These are phyloP conservation scores for Iguana delicatissima DNA, from an alignment of 2,797 vertebrate species.

Conservation along the genomic window DNA sequence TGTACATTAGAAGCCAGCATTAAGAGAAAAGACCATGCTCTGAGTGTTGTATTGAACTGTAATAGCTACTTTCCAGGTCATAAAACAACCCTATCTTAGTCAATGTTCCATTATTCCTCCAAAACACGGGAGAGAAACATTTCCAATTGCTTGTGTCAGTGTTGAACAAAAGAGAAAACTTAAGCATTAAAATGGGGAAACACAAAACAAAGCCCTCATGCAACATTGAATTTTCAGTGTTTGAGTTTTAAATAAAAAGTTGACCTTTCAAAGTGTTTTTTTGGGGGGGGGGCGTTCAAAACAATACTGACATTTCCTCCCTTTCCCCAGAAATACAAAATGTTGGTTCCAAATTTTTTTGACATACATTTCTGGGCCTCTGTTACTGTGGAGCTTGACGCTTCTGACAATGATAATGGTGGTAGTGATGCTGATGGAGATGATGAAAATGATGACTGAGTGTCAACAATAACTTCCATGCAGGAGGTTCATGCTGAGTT, in stretches of 20 bases:
- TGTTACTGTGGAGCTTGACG: not conserved
- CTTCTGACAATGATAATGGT: not conserved
- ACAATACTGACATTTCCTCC: not conserved
- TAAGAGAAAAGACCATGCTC: not conserved
- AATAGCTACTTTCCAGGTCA: constrained; percentile 23
- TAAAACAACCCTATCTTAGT: not conserved
- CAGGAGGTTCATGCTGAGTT: not conserved
- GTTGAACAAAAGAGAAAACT: not conserved
- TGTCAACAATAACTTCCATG: not conserved
- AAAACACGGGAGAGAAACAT: not conserved
- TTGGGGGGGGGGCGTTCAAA: not conserved
- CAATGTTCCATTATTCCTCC: not conserved
- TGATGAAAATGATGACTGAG: not conserved
- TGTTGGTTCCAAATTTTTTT: not conserved
- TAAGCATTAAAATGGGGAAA: not conserved
- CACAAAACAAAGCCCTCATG: not conserved
- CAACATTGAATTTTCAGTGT: not conserved
- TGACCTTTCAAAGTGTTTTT: not conserved
- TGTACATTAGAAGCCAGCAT: not conserved
- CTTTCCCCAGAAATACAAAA: not conserved
- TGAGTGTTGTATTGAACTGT: not conserved
- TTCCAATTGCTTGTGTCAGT: not conserved
- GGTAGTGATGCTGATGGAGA: not conserved
- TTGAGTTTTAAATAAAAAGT: not conserved
- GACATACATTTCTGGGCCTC: not conserved